These are phyloP conservation scores for Pomacea maculata DNA, from an alignment of 1,140 invertebrate species.

Conservation along the genomic window DNA sequence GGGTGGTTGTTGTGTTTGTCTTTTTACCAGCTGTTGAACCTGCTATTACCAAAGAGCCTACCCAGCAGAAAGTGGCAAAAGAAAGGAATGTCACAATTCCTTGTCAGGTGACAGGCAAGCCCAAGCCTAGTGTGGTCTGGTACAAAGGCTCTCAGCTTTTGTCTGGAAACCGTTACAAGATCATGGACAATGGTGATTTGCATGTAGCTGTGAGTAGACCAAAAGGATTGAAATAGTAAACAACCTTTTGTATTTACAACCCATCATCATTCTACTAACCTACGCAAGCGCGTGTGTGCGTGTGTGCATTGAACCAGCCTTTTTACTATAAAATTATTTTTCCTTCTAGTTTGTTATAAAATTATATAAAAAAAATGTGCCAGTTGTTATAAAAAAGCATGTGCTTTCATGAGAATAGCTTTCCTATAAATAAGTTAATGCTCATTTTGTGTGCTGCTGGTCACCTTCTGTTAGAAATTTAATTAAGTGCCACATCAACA, in stretches of 20 bases:
- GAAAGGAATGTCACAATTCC: slow-evolving; percentile 34
- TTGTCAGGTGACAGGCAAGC: slow-evolving; percentile 51
- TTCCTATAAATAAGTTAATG: too few relatives aligned
- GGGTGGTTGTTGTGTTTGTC: not conserved
- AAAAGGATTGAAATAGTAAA: not conserved
- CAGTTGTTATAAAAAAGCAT: too few relatives aligned
- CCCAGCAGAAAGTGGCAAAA: slow-evolving; percentile 37
- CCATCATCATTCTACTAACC: too few relatives aligned
- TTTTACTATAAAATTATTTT: too few relatives aligned
- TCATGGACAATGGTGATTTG: slow-evolving; percentile 39
- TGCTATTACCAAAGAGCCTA: slow-evolving; percentile 16
- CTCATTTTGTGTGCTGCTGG: too few relatives aligned
- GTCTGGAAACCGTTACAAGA: slow-evolving; percentile 23
- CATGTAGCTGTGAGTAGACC: slow-evolving; percentile 36
- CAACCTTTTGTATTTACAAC: not conserved
- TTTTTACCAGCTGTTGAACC: slow-evolving; percentile 30
- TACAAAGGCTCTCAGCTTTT: slow-evolving; percentile 42
- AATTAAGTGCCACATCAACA: too few relatives aligned
- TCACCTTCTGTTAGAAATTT: too few relatives aligned
- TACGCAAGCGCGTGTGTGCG: too few relatives aligned
- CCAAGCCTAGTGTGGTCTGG: slow-evolving; percentile 46
- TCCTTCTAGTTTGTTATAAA: too few relatives aligned
- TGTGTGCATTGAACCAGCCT: too few relatives aligned
- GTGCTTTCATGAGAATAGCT: too few relatives aligned
- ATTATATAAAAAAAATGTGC: too few relatives aligned